Conservation (phyloP, 2,113 vertebrate genomes). For the Solea solea region DNA sequence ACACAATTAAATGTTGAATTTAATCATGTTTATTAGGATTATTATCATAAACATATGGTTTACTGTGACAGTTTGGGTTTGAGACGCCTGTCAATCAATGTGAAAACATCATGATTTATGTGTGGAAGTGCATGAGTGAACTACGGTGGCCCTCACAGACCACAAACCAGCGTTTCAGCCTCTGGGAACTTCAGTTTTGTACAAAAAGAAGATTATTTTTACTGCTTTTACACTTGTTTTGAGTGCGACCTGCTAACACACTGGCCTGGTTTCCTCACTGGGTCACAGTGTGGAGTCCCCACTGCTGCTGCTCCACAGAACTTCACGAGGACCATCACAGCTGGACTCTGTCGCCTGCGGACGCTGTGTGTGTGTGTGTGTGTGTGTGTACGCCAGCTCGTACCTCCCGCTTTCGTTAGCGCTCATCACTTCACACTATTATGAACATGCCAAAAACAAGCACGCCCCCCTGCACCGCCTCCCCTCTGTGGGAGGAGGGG, state of each 20-base stretch:
- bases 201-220: no score
- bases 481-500: constrained; percentile 32
- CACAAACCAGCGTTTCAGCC: no score
- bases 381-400: constrained; percentile 5
- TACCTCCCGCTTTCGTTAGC: constrained; percentile 49
- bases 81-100: no score
- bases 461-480: constrained; percentile 7
- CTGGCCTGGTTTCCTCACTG: constrained; percentile 73
- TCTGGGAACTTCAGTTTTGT: no score
- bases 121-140: no score
- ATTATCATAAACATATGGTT: no score
- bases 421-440: constrained; percentile 73
- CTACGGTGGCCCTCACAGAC: no score
- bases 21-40: no score
- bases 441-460: constrained; percentile 79
- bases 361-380: constrained; percentile 12
- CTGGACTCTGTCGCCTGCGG: constrained; percentile 57
- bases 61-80: no score
- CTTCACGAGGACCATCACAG: constrained; percentile 69
- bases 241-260: constrained; percentile 68
- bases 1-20: no score
- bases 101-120: no score
- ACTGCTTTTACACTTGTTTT: neutral
- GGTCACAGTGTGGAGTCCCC: constrained; percentile 59
- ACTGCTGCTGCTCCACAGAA: constrained; percentile 30